These are phyloP conservation scores for Sphaeramia orbicularis DNA, from an alignment of 2,797 vertebrate species.

Conservation along the genomic window DNA sequence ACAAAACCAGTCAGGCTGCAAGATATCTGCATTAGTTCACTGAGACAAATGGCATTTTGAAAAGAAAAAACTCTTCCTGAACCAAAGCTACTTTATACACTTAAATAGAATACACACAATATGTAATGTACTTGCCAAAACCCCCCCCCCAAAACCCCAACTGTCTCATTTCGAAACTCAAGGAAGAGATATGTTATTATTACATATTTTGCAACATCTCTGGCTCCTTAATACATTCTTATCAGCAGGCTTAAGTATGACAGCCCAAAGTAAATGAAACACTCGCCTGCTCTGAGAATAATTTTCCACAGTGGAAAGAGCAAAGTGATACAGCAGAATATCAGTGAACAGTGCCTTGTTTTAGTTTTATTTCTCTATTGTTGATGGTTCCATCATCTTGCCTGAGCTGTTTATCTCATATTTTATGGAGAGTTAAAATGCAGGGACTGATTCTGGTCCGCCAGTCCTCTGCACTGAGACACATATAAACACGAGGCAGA, in stretches of 20 bases:
- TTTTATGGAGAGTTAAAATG: slow-evolving; percentile 18
- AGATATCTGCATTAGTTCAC: not conserved
- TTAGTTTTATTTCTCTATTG: slow-evolving; percentile 48
- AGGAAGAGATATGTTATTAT: slow-evolving; percentile 17
- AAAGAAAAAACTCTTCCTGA: slow-evolving; percentile 2
- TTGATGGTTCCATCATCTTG: slow-evolving; percentile 41
- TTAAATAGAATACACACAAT: not conserved
- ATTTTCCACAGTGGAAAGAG: slow-evolving; percentile 54
- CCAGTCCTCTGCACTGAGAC: slow-evolving; percentile 55
- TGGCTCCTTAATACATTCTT: slow-evolving; percentile 50
- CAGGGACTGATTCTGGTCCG: slow-evolving; percentile 54
- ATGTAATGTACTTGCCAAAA: not conserved
- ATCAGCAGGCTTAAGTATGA: slow-evolving; percentile 54
- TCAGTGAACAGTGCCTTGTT: slow-evolving; percentile 34
- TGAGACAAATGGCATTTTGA: not conserved
- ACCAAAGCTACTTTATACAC: not conserved
- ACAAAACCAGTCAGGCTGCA: not conserved
- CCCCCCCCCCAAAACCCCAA: not conserved
- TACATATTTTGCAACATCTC: slow-evolving; percentile 30
- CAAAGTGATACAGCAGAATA: slow-evolving; percentile 50
- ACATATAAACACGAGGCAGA: slow-evolving; percentile 77
- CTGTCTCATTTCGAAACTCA: not conserved
- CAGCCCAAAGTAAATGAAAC: slow-evolving; percentile 59
- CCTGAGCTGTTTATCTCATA: slow-evolving; percentile 48
- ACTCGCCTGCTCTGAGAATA: slow-evolving; percentile 48